Evolutionary conservation across 2,888 invertebrate species (phyloP).

Genomic region (Phlogophora meticulosa): DNA sequence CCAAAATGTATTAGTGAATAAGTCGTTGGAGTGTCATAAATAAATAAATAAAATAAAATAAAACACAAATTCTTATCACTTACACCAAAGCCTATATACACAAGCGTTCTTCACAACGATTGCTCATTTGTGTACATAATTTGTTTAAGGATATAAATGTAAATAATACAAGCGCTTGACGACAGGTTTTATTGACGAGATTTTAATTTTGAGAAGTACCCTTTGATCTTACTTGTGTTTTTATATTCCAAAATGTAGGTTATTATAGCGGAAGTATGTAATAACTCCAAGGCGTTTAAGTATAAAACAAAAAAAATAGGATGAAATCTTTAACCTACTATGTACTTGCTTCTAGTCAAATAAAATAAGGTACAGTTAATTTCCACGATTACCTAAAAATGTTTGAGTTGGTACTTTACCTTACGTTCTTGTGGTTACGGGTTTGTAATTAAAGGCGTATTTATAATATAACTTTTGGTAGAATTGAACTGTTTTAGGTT

Average conservation of each 20-base stretch:
- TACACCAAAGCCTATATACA: slow-evolving; percentile 52
- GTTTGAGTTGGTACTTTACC: no score
- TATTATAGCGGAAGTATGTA: not conserved
- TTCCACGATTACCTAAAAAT: not conserved
- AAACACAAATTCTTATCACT: slow-evolving; percentile 58
- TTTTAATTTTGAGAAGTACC: slow-evolving; percentile 56
- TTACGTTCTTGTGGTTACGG: no score
- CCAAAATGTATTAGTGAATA: no score
- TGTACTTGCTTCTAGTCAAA: not conserved
- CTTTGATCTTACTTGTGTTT: slow-evolving; percentile 43
- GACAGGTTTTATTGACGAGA: slow-evolving; percentile 44
- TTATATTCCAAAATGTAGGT: slow-evolving; percentile 3
- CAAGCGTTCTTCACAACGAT: slow-evolving; percentile 70
- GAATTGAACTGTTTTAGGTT: no score
- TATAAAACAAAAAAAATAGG: not conserved
- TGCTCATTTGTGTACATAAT: slow-evolving; percentile 77
- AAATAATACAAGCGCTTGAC: slow-evolving; percentile 65
- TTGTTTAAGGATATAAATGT: slow-evolving; percentile 72
- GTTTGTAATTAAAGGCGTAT: no score
- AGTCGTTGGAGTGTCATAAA: no score
- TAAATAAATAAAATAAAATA: no score
- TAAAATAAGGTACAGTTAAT: not conserved
- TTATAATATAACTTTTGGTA: no score
- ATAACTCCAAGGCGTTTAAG: not conserved
- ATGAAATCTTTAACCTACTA: slow-evolving; percentile 5